Conservation (phyloP, 2,113 vertebrate species). For the Nibea albiflora region DNA sequence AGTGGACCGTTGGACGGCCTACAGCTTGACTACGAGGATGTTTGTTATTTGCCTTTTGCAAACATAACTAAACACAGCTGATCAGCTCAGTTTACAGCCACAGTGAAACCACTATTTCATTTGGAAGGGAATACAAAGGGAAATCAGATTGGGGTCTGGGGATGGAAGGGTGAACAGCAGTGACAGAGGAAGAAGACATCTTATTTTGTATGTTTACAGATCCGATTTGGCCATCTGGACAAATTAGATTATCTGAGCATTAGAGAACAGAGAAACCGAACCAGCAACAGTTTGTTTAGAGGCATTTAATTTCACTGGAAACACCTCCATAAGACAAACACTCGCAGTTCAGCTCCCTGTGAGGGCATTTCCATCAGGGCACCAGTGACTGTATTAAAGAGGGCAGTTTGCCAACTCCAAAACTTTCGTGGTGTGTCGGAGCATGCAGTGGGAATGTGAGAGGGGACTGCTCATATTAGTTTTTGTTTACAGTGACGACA, state of each 20-base stretch:
- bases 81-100: constrained; percentile 69
- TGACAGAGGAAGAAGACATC: constrained; percentile 40
- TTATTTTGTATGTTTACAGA: constrained; percentile 69
- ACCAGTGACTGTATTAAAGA: constrained; percentile 35
- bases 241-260: constrained; percentile 64
- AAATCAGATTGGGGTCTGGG: constrained; percentile 27
- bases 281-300: constrained; percentile 63
- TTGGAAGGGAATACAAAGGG: constrained; percentile 67
- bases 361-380: constrained; percentile 37
- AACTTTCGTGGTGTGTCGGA: constrained; percentile 35
- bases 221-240: constrained; percentile 66
- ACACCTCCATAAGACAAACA: constrained; percentile 20
- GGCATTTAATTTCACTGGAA: constrained; percentile 60
- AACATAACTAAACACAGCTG: constrained; percentile 75
- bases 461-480: constrained; percentile 43
- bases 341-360: constrained; percentile 27
- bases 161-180: constrained; percentile 35
- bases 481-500: constrained; percentile 66
- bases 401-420: constrained; percentile 28
- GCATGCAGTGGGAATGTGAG: constrained; percentile 47
- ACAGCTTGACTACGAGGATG: constrained; percentile 60
- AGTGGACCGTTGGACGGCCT: constrained; percentile 42
- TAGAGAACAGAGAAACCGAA: constrained; percentile 54
- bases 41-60: constrained; percentile 72
- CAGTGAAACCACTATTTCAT: constrained; percentile 63